Base-by-base conservation (phyloP, 2,797 vertebrate genomes). In the Linurgus olivaceus region DNA sequence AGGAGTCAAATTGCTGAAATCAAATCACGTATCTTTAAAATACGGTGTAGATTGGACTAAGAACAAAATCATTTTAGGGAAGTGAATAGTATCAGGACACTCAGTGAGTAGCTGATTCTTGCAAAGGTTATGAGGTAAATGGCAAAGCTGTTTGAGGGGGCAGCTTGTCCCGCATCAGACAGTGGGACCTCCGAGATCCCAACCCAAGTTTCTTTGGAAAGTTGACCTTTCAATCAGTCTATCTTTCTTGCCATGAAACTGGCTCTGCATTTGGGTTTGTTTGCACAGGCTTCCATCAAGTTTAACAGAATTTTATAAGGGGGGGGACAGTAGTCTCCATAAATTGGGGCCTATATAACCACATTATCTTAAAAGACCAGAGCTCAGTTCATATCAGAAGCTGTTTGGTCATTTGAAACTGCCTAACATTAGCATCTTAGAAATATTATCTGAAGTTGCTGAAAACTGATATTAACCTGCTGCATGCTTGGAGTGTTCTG, bases 371-470 rank as follows among this genome's bases (percentile, higher is more conserved):
- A 83, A 96, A 97, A 93, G 86, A 76, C 24, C 80, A 78, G 74
- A 91, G 70, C 76, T 77, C 44, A 61, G 73, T 93, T 89, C 38
- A 6, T 90, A 90, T 85, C 86, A 86, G 94, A 87, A 91, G 47
- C 44, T 83, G 29, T 81, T 88, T 68, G 28, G 65, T 88, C 50
- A 90, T 94, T 90, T 88, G 77, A 96, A 94, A 95, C 63, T 88
- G 81, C 83, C 79, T 94, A 96, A 96, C 70, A 96, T 96, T 97
- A 96, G 67, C 88, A 96, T 95, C 95, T 97, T 93, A 92, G 73
- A 96, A 97, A 95, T 96, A 95, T 66, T 93, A 95, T 95, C 93
- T 94, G 93, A 92, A 94, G 91, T 97, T 90, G 84, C 74, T 82
- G 90, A 92, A 86, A 79, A 66, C 71, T 93, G 80, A 89, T 96